A percentile compares a stretch with the other conserved stretches of the same genome.
Evolutionary conservation across 2,888 invertebrate species (phyloP).

Genomic region (Crematogaster levior): DNA sequence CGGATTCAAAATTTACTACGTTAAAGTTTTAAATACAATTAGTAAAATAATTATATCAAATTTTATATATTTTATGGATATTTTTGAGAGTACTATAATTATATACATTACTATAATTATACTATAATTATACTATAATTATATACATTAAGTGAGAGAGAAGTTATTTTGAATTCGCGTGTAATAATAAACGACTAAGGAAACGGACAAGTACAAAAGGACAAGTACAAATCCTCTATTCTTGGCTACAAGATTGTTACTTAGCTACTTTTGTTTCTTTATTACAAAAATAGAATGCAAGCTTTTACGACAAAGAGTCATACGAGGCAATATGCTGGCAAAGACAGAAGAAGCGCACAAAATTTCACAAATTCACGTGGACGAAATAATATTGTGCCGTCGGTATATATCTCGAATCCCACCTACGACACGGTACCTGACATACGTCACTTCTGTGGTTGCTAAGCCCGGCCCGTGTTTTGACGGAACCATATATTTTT

Average conservation of each 20-base stretch:
- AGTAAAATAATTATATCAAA: background rate
- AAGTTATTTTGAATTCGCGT: background rate
- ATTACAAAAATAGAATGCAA: conserved; percentile 19
- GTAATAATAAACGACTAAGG: background rate
- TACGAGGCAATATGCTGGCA: background rate
- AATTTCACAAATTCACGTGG: conserved; percentile 21
- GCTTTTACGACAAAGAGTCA: conserved; percentile 10
- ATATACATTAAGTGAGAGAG: background rate
- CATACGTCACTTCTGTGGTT: conserved; percentile 62
- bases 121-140: background rate
- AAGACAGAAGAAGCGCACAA: background rate
- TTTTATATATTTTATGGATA: too few species aligned
- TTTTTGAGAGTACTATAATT: too few species aligned
- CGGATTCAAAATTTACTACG: background rate
- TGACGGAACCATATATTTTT: conserved; percentile 76
- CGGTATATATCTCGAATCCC: conserved; percentile 37
- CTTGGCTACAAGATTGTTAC: background rate
- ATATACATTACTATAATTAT: too few species aligned
- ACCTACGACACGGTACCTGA: conserved; percentile 44
- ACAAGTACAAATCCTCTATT: background rate
- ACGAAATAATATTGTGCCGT: conserved; percentile 32
- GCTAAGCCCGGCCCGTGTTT: conserved; percentile 69
- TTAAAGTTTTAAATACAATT: background rate
- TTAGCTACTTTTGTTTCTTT: conserved; percentile 15
- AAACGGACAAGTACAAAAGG: background rate